Percentiles rank a stretch among this genome's conserved stretches.
These are phyloP conservation scores for Battus philenor DNA, from an alignment of 1,140 invertebrate species.

Conservation along the genomic window DNA sequence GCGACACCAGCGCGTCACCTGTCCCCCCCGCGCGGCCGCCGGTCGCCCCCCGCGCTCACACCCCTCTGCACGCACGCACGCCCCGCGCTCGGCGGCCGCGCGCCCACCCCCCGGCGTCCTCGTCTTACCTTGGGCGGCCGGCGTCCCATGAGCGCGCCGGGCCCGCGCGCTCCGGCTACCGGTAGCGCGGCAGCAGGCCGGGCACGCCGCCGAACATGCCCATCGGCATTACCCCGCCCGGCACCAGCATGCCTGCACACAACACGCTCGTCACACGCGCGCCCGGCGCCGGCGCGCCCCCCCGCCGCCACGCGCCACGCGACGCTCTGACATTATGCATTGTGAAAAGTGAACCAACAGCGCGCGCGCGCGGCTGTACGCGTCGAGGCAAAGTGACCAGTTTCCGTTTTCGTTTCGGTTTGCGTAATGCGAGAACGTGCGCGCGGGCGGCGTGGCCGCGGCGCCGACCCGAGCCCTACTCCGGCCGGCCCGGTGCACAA, in stretches of 20 bases:
- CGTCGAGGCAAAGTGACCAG: too few species aligned
- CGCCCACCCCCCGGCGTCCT: neutral
- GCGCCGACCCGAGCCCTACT: slow-evolving; percentile 12
- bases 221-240: slow-evolving; percentile 60
- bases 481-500: neutral
- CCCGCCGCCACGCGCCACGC: slow-evolving; percentile 14
- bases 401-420: neutral
- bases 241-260: slow-evolving; percentile 66
- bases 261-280: slow-evolving; percentile 22
- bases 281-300: slow-evolving; percentile 20
- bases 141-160: too few species aligned
- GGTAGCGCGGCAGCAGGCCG: slow-evolving; percentile 58
- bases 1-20: slow-evolving; percentile 41
- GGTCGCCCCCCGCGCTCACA: neutral
- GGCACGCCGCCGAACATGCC: slow-evolving; percentile 60
- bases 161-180: slow-evolving; percentile 36
- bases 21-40: slow-evolving; percentile 21
- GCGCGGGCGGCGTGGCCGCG: neutral
- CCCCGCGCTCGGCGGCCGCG: slow-evolving; percentile 34
- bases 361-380: too few species aligned
- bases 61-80: slow-evolving; percentile 21
- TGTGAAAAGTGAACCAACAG: too few species aligned
- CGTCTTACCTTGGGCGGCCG: neutral
- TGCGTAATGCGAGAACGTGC: too few species aligned
- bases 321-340: too few species aligned